These are phyloP conservation scores for Myripristis jacobus DNA, from an alignment of 2,797 vertebrate species.

Conservation along the genomic window DNA sequence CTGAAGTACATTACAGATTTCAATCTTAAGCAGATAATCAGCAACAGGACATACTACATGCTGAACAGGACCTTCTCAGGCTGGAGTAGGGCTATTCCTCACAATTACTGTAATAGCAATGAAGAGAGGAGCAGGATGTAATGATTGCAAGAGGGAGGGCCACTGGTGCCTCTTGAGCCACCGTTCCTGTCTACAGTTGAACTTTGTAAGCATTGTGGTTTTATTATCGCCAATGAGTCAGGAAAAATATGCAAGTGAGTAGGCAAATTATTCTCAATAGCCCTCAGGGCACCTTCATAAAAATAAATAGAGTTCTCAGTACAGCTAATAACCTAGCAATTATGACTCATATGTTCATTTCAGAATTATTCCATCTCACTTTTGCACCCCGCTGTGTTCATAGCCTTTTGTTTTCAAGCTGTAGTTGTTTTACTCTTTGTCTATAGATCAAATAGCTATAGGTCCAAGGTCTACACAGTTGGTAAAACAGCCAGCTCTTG, in stretches of 20 bases:
- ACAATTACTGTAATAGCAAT: not conserved
- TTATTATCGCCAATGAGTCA: conserved; percentile 39
- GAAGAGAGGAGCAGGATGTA: not conserved
- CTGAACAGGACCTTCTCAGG: conserved; percentile 1
- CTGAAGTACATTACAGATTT: conserved; percentile 49
- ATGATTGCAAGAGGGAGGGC: no score
- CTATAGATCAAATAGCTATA: not conserved
- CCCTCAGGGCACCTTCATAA: conserved; percentile 28
- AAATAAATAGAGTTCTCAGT: not conserved
- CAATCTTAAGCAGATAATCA: conserved; percentile 24
- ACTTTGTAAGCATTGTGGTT: conserved; percentile 16
- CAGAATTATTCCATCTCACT: conserved; percentile 9
- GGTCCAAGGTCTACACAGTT: conserved; percentile 4
- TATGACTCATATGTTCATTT: conserved; percentile 31
- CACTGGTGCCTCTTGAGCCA: not conserved
- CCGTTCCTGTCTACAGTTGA: conserved; percentile 8
- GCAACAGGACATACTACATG: conserved; percentile 33
- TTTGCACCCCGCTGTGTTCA: not conserved
- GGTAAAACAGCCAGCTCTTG: not conserved
- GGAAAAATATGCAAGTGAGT: conserved; percentile 24
- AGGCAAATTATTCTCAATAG: conserved; percentile 39
- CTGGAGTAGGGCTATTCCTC: not conserved
- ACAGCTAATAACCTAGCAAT: conserved; percentile 37
- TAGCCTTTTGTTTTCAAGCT: conserved; percentile 2
- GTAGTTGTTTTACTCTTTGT: not conserved